Evolutionary conservation across 2,797 vertebrate species (phyloP), one percentile per base, ranked within the genome.

Genomic region (Coranthus polyacanthus): DNA sequence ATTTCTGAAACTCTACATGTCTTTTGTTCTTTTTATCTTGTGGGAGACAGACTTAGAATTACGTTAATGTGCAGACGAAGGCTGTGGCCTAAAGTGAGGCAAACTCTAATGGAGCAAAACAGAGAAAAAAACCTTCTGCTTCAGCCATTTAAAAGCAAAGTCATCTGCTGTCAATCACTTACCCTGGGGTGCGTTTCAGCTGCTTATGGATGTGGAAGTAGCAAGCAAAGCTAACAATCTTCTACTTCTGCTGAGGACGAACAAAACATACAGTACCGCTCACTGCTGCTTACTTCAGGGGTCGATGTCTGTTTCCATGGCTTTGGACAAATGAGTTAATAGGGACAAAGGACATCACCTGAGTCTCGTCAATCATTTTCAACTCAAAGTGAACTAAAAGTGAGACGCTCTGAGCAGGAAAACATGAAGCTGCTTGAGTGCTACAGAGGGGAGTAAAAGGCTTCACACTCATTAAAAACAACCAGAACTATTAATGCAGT

Each of bases 161-260:
- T 66, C 65, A 77, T 64, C 64, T 26, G 12, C 45, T 61, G 58
- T 74, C 69, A 29, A 26, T 67, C 51, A 59, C 49, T 59, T 44
- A 47, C n/a, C 17, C 20, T 29, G 4, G 8, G 38, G 38, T 70
- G 64, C 20, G n/a, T 24, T 66, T 66, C 64, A 69, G 43, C 67
- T 51, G 60, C 51, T 68, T 75, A 73, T 68, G 51, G 70, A 44
- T 62, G 26, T 12, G 44, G 37, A 60, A 66, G 41, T 18, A 21
- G 34, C 0, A 0, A 73, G 57, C 61, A 61, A 55, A 65, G 68
- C 60, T 47, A 76, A 72, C 24, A 47, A 49, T 10, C 66, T 29
- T 45, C 36, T 59, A 37, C 39, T 66, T 58, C 62, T 57, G 58
- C 64, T 69, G 68, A 81, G 18, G 22, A 38, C 17, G 38, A 72